Conservation (phyloP, 2,888 invertebrate species). For the Arctia plantaginis region DNA sequence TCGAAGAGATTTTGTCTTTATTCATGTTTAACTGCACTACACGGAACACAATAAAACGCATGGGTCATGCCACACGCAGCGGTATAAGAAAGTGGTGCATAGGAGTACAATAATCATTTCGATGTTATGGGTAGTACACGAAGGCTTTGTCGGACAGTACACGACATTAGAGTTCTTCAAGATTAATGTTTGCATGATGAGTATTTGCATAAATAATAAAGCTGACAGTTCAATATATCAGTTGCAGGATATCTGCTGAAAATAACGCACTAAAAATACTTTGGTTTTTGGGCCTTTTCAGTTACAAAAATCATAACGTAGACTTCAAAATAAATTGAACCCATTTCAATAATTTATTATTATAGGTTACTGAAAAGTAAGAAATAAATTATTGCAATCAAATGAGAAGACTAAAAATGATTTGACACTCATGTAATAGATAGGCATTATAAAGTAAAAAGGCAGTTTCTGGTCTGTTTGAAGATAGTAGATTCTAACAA, state of each 20-base stretch:
- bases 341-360: no score
- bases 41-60: conserved; percentile 7
- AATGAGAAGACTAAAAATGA: no score
- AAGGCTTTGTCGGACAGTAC: background rate
- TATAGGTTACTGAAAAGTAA: no score
- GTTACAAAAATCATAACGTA: no score
- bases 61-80: conserved; percentile 3
- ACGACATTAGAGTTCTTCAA: background rate
- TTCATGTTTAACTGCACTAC: conserved; percentile 16
- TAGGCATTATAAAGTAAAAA: no score
- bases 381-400: no score
- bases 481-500: no score
- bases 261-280: no score
- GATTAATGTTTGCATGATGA: background rate
- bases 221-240: background rate
- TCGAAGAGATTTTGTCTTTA: conserved; percentile 9
- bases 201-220: background rate
- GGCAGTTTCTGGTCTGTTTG: no score
- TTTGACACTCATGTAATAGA: no score
- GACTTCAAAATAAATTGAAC: no score
- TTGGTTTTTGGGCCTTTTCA: no score
- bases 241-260: background rate
- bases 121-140: conserved; percentile 1
- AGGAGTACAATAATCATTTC: background rate
- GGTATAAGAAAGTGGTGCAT: conserved; percentile 14